Evolutionary conservation across 2,888 invertebrate species (phyloP), one percentile per base, ranked within the genome.

Genomic region (Parnassius orleans): DNA sequence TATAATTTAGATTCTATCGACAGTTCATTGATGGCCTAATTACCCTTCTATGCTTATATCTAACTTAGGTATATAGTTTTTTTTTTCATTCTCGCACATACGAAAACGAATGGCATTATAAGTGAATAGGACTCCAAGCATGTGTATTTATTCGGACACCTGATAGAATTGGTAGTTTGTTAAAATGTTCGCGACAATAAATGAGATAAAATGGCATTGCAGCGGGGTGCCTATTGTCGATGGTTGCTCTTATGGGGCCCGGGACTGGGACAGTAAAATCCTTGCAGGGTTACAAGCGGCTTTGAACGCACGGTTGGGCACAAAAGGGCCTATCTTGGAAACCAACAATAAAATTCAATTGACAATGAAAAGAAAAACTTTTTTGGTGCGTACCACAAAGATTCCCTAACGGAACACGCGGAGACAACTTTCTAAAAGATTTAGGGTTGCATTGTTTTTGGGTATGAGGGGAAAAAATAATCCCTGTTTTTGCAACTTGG

Each of bases 271-370:
- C 74, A 70, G 69, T 74, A 69, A 72, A 76, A 70, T 80, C 77
- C 79, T 73, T 76, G 69, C 59, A 60, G 75, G 76, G 80, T 76
- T 82, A 86, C 87, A 85, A 87, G 83, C 83, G 80, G 86, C 87
- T 89, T 90, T 86, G 79, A 83, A 86, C 90, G 90, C 89, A 84
- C 89, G 86, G 87, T 85, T 87, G 81, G 73, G 79, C 87, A 90
- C 87, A 90, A 90, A 89, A 88, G 89, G 81, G 81, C 78, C 79
- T 84, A 86, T 88, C 86, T 86, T 79, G 83, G 87, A 88, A 90
- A 87, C 89, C 86, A 81, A 89, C 90, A 89, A 90, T 90, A 90
- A 91, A 88, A 86, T 87, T 89, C 88, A 89, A 89, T 89, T 89
- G 89, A 90, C 90, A 89, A 89, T 86, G 83, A 83, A 81, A 80